Conservation (phyloP, 1,140 invertebrate genomes). For the Anadara kagoshimensis region DNA sequence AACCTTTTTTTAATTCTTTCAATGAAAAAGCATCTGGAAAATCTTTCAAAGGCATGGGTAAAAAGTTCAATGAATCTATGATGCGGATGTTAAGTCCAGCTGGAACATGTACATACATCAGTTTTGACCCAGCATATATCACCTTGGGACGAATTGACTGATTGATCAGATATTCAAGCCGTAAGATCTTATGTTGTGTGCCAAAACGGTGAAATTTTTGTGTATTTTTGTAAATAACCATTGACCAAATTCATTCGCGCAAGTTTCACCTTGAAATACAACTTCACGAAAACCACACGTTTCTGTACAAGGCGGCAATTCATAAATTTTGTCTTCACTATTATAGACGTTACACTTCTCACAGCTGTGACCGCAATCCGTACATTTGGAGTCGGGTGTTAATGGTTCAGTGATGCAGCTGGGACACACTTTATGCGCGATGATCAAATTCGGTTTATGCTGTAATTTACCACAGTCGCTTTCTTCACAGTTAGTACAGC, state of each 20-base stretch:
- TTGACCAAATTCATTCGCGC: constrained; percentile 7
- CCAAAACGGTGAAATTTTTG: constrained; percentile 14
- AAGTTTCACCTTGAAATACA: constrained; percentile 16
- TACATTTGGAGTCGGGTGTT: constrained; percentile 2
- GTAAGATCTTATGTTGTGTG: constrained; percentile 39
- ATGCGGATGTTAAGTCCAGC: constrained; percentile 24
- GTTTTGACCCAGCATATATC: constrained; percentile 33
- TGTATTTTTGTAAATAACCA: constrained; percentile 34
- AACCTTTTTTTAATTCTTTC: constrained; percentile 35
- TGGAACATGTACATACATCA: constrained; percentile 28
- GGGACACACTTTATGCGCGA: constrained; percentile 18
- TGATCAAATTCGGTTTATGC: constrained; percentile 14
- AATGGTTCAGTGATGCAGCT: constrained; percentile 2
- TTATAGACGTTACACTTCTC: constrained; percentile 5
- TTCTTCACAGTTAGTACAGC: constrained; percentile 13
- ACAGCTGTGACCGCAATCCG: constrained; percentile 12
- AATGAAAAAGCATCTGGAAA: constrained; percentile 34
- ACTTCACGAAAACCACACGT: constrained; percentile 26
- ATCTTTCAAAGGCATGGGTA: constrained; percentile 30
- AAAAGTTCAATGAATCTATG: constrained; percentile 41
- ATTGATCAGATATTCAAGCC: constrained; percentile 33
- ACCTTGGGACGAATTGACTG: constrained; percentile 34
- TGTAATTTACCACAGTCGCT: constrained; percentile 16
- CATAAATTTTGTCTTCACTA: constrained; percentile 4
- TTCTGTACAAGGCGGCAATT: constrained; percentile 9